Percentiles rank a stretch among this genome's conserved stretches.
Evolutionary conservation across 2,888 invertebrate species (phyloP).

Genomic region (Steinernema hermaphroditum): DNA sequence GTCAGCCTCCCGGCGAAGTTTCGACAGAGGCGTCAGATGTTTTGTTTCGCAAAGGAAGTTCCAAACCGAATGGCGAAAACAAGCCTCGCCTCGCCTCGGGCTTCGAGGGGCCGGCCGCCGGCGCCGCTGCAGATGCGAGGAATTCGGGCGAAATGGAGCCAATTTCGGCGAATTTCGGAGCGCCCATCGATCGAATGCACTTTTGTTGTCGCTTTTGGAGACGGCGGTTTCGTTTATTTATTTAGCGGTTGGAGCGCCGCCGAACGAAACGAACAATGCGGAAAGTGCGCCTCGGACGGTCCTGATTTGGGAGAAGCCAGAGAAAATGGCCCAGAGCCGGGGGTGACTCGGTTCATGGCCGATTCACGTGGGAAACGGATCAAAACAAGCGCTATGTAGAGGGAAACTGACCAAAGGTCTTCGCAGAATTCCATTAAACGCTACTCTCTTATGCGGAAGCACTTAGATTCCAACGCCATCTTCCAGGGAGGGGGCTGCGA

Average conservation of each 20-base stretch:
- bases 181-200: conserved; percentile 16
- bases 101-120: background rate
- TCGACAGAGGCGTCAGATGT: background rate
- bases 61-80: conserved; percentile 3
- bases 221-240: conserved; percentile 12
- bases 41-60: conserved; percentile 6
- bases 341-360: too few species aligned
- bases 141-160: background rate
- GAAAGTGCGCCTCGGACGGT: background rate
- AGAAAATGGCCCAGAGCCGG: too few species aligned
- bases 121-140: background rate
- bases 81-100: background rate
- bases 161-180: conserved; percentile 14
- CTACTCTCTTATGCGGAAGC: too few species aligned
- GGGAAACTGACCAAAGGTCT: too few species aligned
- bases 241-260: conserved; percentile 1
- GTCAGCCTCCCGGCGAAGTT: background rate
- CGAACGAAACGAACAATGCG: background rate
- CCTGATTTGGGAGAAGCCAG: too few species aligned
- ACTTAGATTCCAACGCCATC: too few species aligned
- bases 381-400: too few species aligned
- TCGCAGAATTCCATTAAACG: too few species aligned
- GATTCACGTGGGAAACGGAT: too few species aligned
- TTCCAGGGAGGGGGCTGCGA: too few species aligned
- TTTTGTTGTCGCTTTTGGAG: background rate